Evolutionary conservation across 2,797 vertebrate genomes (phyloP), one percentile per base, ranked within the genome.

Genomic region (Pangasius macronema): DNA sequence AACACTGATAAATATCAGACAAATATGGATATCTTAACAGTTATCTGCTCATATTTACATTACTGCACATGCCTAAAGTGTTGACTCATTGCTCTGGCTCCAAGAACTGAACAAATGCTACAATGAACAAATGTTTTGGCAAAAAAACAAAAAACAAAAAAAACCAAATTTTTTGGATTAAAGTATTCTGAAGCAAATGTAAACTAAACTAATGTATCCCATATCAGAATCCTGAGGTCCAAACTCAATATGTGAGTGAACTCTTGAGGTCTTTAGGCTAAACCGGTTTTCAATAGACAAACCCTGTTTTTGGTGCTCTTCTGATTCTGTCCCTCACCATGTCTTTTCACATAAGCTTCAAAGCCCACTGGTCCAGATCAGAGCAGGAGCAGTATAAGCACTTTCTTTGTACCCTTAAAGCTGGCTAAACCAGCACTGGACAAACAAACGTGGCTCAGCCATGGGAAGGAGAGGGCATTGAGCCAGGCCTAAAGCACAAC

Each of bases 361-460:
- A 92, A 92, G 88, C 83, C 90, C 91, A 91, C 86, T 83, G 87
- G 89, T 92, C 89, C 59, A 80, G 81, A 87, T 90, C 90, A 93
- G 92, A 93, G 92, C 92, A 51, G 87, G 91, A 91, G 92, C 92
- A 88, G 76, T 46, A 88, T 92, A 95, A 93, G 93, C 93, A 94
- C 92, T 94, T 94, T 93, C 90, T 93, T 95, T 95, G 94, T 95
- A 91, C 89, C 88, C 90, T 90, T 90, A 94, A 94, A 94, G 92
- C 94, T 94, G 92, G 90, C 87, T 91, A 91, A 94, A 93, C 89
- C 92, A 88, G 89, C 89, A 89, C 91, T 91, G 90, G 92, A 92
- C 92, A 94, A 94, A 92, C 91, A 79, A 72, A 87, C 91, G 89
- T 90, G 89, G 93, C 92, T 93, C 76, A 14, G 80, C 86, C 72